phyloP scores from a whole-genome alignment of 2,113 vertebrate genomes.

The Oreochromis tanganicae region DNA sequence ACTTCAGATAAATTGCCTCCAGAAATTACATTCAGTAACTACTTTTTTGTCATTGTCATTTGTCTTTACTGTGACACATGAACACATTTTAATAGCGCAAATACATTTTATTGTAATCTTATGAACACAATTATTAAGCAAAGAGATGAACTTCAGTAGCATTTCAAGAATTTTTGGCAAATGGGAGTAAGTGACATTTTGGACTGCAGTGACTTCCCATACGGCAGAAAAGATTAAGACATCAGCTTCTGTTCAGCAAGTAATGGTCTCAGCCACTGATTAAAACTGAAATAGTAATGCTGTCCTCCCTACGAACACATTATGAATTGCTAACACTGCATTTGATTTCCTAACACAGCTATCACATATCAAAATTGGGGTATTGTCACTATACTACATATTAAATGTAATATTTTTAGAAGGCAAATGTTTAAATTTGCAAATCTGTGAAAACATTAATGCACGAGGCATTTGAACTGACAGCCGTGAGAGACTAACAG shows the following conservation, averaged over 20 bases:
- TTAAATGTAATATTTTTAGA: neutral
- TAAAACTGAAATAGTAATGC: neutral
- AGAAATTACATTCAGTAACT: neutral
- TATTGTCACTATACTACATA: neutral
- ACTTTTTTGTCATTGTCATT: neutral
- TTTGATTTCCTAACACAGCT: neutral
- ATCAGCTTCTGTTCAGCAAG: neutral
- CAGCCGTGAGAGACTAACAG: neutral
- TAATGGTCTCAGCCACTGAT: neutral
- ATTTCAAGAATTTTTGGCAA: neutral
- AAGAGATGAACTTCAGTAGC: neutral
- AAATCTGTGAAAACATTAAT: neutral
- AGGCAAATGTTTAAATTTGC: neutral
- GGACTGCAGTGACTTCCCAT: neutral
- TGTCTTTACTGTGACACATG: neutral
- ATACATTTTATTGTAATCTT: neutral
- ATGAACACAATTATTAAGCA: neutral
- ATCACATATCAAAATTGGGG: neutral
- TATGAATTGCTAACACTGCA: fast-evolving
- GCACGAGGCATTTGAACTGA: neutral
- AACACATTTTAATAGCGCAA: neutral
- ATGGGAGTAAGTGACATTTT: neutral
- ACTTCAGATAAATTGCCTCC: neutral
- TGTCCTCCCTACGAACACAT: neutral
- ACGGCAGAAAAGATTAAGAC: neutral